Evolutionary conservation across 2,797 vertebrate species (phyloP), one percentile per base, ranked within the genome.

Genomic region (Alca torda): DNA sequence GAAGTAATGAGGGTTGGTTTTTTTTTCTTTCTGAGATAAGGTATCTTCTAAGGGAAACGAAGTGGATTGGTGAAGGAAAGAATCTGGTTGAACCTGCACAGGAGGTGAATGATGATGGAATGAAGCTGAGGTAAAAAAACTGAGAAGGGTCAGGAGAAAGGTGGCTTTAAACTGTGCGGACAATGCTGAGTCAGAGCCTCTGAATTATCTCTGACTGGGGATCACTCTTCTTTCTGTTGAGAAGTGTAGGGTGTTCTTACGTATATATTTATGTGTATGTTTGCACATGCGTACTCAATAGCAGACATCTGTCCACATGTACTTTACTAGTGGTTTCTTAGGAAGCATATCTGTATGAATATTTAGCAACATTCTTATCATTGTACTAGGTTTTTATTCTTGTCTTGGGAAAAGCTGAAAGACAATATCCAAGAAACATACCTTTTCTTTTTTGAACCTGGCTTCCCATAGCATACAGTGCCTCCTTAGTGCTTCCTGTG

Each of bases 251-350:
- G 5, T 80, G 20, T 56, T 82, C 70, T 56, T 51, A 10, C 11
- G 9, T 11, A 7, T 5, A 2, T 41, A 41, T 35, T 37, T 60
- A 39, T 39, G 3, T 31, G 12, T 41, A 4, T 24, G 6, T 31
- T 6, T 28, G 35, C 21, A 33, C 0, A 0, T 2, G 1, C 3
- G 4, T 45, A 13, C 26, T 80, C 35, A 28, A 6, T 43, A 53
- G 81, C 50, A 91, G 72, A 20, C n/a, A 57, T 53, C 46, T 39
- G 15, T n/a, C 61, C 1, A 1, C 30, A 1, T 26, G 54, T 6
- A 3, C 35, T 50, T 85, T 45, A 24, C 35, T 28, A 3, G 12
- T 37, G 64, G 10, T 41, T 95, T 50, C 59, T 64, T 25, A 41
- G n/a, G 23, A 67, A 33, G 11, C 10, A 1, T 23, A 33, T 19